phyloP scores from a whole-genome alignment of 2,888 invertebrate genomes.

The Polydrusus pterygomalis region DNA sequence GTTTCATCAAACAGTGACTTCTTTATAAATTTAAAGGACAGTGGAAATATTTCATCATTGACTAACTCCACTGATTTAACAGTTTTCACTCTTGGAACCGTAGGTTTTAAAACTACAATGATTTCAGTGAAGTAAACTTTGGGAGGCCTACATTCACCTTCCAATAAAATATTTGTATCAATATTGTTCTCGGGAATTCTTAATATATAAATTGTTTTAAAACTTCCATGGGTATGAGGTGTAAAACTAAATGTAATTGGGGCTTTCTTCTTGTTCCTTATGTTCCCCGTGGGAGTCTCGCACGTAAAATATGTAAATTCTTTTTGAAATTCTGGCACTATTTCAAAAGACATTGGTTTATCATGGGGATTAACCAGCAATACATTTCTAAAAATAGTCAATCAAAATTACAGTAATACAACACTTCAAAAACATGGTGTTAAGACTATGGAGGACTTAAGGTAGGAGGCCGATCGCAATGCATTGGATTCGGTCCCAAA shows the following conservation, averaged over 20 bases:
- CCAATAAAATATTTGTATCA: constrained; percentile 76
- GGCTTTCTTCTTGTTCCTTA: constrained; percentile 76
- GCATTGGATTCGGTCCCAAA: no score
- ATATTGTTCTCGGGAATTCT: constrained; percentile 75
- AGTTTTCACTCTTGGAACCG: constrained; percentile 76
- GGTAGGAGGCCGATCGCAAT: no score
- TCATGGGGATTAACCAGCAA: constrained; percentile 80
- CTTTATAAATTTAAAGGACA: constrained; percentile 75
- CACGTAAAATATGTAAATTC: constrained; percentile 75
- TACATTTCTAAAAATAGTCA: constrained; percentile 74
- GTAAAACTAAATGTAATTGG: constrained; percentile 79
- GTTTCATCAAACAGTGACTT: constrained; percentile 76
- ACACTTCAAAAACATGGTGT: no score
- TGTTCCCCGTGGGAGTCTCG: constrained; percentile 75
- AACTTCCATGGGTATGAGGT: constrained; percentile 77
- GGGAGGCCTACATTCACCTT: constrained; percentile 79
- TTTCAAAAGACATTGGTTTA: constrained; percentile 73
- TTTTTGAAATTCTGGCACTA: constrained; percentile 52
- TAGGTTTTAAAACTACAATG: constrained; percentile 77
- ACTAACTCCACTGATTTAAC: constrained; percentile 72
- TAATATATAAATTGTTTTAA: constrained; percentile 74
- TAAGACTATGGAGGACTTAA: no score
- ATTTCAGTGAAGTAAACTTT: constrained; percentile 77
- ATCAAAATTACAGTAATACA: not conserved
- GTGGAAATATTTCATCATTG: constrained; percentile 75